Percentiles rank a stretch among this genome's conserved stretches.
These are phyloP conservation scores for Tenthredo distinguenda DNA, from an alignment of 2,888 invertebrate species.

Conservation along the genomic window DNA sequence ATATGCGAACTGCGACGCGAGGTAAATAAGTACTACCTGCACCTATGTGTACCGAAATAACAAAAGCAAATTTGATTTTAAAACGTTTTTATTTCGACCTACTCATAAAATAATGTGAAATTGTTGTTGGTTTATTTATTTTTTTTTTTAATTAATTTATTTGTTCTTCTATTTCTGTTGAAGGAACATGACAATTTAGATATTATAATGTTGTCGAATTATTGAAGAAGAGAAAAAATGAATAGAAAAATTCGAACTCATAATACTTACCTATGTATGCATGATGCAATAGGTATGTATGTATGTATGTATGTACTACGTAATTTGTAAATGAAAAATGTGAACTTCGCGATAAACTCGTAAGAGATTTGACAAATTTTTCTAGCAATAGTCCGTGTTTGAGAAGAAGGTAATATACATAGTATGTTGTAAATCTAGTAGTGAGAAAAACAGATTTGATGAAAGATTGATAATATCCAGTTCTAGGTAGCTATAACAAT, in stretches of 20 bases:
- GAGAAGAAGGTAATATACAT: constrained; percentile 11
- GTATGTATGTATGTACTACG: background rate
- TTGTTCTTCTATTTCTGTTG: background rate
- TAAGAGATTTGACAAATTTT: background rate
- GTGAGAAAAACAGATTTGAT: background rate
- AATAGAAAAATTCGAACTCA: background rate
- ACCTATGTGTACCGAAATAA: constrained; percentile 4
- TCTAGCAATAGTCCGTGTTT: constrained; percentile 4
- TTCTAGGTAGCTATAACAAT: constrained; percentile 3
- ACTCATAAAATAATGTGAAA: constrained; percentile 4
- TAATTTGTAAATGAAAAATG: background rate
- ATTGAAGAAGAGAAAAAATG: background rate
- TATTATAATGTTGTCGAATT: background rate
- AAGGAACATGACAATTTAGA: background rate
- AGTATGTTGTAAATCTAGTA: background rate
- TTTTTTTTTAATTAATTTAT: background rate
- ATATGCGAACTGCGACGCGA: background rate
- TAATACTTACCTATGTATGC: background rate
- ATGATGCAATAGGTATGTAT: background rate
- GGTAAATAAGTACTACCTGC: background rate
- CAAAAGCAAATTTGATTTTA: background rate
- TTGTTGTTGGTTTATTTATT: background rate
- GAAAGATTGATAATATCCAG: background rate
- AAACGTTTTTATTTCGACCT: background rate
- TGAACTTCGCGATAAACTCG: background rate